phyloP scores from a whole-genome alignment of 2,888 invertebrate genomes.

The Cantharis rufa region DNA sequence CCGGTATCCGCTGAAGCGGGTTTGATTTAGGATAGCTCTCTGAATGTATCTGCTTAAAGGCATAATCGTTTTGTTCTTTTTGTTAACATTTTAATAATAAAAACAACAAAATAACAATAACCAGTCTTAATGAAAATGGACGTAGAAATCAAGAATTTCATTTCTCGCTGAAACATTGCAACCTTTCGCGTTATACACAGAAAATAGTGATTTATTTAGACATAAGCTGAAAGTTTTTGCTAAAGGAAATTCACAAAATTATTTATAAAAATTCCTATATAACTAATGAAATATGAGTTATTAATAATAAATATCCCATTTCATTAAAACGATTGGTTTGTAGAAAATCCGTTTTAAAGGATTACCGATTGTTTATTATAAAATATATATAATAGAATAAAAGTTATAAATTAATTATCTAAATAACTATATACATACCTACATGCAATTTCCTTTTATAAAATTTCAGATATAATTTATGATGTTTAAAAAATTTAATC shows the following conservation, averaged over 20 bases:
- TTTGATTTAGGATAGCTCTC: slow-evolving; percentile 41
- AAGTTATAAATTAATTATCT: too few relatives aligned
- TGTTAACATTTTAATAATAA: slow-evolving; percentile 21
- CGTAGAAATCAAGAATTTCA: neutral
- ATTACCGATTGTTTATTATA: neutral
- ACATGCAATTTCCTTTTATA: too few relatives aligned
- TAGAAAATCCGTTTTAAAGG: neutral
- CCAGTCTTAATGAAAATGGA: neutral
- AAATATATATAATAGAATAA: too few relatives aligned
- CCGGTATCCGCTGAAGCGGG: slow-evolving; percentile 40
- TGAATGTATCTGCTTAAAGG: slow-evolving; percentile 20
- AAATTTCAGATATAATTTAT: too few relatives aligned
- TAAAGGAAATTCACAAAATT: neutral
- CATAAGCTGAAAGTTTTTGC: neutral
- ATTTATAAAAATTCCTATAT: too few relatives aligned
- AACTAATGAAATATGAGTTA: too few relatives aligned
- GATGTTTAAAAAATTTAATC: too few relatives aligned
- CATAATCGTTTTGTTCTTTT: slow-evolving; percentile 18
- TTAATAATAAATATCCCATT: neutral
- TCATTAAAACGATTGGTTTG: neutral
- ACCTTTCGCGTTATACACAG: neutral
- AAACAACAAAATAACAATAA: slow-evolving; percentile 3
- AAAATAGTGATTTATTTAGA: neutral
- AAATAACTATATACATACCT: too few relatives aligned
- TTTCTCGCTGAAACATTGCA: neutral